Evolutionary conservation across 2,797 vertebrate genomes (phyloP), one percentile per base, ranked within the genome.

Genomic region (Coracias cyanogaster): DNA sequence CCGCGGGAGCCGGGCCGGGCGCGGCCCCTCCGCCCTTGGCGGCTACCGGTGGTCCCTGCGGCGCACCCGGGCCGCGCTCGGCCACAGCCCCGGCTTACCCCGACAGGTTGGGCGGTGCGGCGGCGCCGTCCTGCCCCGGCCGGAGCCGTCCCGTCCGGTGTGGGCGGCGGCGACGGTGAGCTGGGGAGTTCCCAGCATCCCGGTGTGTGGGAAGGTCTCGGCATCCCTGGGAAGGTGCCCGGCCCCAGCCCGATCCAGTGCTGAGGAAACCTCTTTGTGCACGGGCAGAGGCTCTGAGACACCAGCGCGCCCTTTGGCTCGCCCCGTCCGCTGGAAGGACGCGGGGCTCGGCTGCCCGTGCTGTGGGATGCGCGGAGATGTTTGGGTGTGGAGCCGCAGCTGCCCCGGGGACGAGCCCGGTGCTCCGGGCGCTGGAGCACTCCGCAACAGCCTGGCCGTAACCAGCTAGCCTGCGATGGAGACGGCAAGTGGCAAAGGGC

Each of bases 401-500:
- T 24, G 18, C 22, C 62, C 18, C 52, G 29, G 22, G 22, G 64
- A 16, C 20, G 12, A 15, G 48, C 24, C 24, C 26, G 2, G 29
- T 1, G 24, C 4, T 7, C 15, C 19, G 10, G 2, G 48, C 28
- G 60, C 45, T 7, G 67, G 14, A 25, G 76, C 21, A 18, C 51
- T 3, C 58, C 37, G 4, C 5, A 28, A n/a, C 7, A 55, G 10
- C 43, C 37, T 7, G 31, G 26, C 19, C 22, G 21, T 4, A 8
- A 25, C 29, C 46, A 2, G 3, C 2, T 15, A 5, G 46, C 20
- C 1, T 15, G 57, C 19, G 4, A 67, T 5, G 28, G 22, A 6
- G 20, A 0, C 35, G 10, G 0, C 1, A 1, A 26, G 31, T 1
- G 33, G 25, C 8, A 14, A 31, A 29, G 46, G 29, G 39, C 29